These are phyloP conservation scores for Stegodyphus dumicola DNA, from an alignment of 1,140 invertebrate genomes.

Conservation along the genomic window DNA sequence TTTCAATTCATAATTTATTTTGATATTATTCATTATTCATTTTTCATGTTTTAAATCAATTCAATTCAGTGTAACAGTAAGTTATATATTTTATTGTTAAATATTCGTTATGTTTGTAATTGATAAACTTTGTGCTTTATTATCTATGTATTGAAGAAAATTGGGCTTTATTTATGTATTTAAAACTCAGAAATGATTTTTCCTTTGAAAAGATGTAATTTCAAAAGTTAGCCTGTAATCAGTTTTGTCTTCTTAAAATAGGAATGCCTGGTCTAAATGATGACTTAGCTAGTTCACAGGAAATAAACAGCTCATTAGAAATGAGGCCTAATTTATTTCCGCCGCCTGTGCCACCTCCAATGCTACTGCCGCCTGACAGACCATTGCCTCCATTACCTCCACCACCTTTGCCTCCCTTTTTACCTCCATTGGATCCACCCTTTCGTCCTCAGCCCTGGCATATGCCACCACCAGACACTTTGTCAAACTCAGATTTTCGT, in stretches of 20 bases:
- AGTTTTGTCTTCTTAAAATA: neutral
- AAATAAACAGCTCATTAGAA: slow-evolving; percentile 32
- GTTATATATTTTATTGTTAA: no score
- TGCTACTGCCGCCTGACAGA: slow-evolving; percentile 41
- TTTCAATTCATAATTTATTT: no score
- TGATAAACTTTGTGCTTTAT: no score
- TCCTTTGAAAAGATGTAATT: no score
- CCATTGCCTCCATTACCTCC: slow-evolving; percentile 43
- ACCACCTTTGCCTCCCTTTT: slow-evolving; percentile 19
- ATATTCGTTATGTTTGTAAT: no score
- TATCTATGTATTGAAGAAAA: no score
- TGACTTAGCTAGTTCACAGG: slow-evolving; percentile 9
- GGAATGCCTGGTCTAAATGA: slow-evolving; percentile 26
- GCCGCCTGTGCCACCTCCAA: slow-evolving; percentile 1
- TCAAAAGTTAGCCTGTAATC: no score
- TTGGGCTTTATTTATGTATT: no score
- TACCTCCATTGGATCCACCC: slow-evolving; percentile 24
- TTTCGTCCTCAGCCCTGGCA: slow-evolving; percentile 13
- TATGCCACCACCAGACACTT: slow-evolving; percentile 9
- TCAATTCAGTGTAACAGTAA: no score
- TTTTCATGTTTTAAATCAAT: no score
- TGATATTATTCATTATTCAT: no score
- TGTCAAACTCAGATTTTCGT: slow-evolving; percentile 20
- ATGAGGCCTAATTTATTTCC: neutral
- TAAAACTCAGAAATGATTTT: no score